Percentiles rank a stretch among this genome's conserved stretches.
Conservation (phyloP, 1,140 invertebrate genomes). For the Saccostrea cuccullata region DNA sequence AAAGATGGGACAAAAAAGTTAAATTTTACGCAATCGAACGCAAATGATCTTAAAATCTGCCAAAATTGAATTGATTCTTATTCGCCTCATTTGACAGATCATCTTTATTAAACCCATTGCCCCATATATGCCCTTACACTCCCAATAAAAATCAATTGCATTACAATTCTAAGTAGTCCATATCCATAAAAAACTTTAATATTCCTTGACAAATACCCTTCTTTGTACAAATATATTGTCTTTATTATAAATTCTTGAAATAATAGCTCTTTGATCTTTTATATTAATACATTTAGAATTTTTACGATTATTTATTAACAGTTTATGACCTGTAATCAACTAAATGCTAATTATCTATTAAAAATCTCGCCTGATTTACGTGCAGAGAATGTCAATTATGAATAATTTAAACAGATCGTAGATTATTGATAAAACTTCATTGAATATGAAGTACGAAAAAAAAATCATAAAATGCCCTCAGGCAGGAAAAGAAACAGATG, state of each 20-base stretch:
- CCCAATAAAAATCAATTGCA: neutral
- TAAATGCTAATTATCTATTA: neutral
- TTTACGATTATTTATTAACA: neutral
- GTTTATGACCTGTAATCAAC: neutral
- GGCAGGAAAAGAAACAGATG: neutral
- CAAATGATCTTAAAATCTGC: neutral
- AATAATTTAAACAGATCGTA: neutral
- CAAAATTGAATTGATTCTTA: neutral
- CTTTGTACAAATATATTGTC: too few species aligned
- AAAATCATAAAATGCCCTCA: too few species aligned
- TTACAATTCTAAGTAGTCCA: neutral
- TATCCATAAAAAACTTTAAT: neutral
- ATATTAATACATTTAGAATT: neutral
- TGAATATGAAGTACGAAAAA: too few species aligned
- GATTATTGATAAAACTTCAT: neutral
- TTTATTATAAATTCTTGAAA: neutral
- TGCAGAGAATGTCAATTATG: neutral
- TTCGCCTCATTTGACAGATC: neutral
- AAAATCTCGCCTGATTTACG: neutral
- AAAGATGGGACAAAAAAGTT: neutral
- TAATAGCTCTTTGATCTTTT: constrained; percentile 5
- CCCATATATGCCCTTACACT: neutral
- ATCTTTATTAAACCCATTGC: neutral
- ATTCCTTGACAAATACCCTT: too few species aligned
- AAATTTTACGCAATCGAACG: neutral